Evolutionary conservation across 1,140 invertebrate genomes (phyloP).

Genomic region (Marisa cornuarietis): DNA sequence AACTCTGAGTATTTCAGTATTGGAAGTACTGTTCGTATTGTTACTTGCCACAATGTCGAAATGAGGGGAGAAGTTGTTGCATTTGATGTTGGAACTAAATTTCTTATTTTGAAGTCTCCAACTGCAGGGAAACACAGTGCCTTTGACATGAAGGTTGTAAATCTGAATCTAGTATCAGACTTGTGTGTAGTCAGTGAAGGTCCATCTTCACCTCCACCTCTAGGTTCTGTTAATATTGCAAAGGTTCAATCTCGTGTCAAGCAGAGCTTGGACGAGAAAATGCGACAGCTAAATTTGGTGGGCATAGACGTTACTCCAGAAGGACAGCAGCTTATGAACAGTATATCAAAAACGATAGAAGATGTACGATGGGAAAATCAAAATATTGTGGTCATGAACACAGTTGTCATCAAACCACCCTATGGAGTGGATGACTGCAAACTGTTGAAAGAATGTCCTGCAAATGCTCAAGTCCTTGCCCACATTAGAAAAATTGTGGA

Average conservation of each 20-base stretch:
- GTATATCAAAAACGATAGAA: slow-evolving; percentile 83
- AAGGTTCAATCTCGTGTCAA: slow-evolving; percentile 70
- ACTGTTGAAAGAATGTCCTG: not conserved
- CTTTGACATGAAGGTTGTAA: slow-evolving; percentile 88
- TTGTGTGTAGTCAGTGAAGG: not conserved
- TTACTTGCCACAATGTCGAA: slow-evolving; percentile 87
- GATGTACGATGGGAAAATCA: slow-evolving; percentile 82
- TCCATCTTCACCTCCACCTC: slow-evolving; percentile 6
- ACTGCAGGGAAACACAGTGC: slow-evolving; percentile 75
- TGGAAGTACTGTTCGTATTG: slow-evolving; percentile 87
- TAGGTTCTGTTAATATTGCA: slow-evolving; percentile 44
- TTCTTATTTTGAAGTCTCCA: slow-evolving; percentile 85
- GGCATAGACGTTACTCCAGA: slow-evolving; percentile 87
- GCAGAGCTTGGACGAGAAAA: slow-evolving; percentile 87
- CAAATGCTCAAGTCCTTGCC: not conserved
- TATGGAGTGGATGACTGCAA: slow-evolving; percentile 79
- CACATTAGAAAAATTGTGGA: slow-evolving; percentile 19
- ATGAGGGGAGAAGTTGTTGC: slow-evolving; percentile 92
- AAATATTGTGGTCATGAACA: slow-evolving; percentile 88
- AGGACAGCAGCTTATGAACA: slow-evolving; percentile 87
- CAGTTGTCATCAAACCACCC: slow-evolving; percentile 87
- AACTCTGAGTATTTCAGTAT: slow-evolving; percentile 84
- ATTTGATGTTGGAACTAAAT: slow-evolving; percentile 90
- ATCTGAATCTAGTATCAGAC: slow-evolving; percentile 71
- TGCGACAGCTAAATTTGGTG: slow-evolving; percentile 82